These are phyloP conservation scores for Myotis lucifugus DNA, from an alignment of 2,113 vertebrate species.

Conservation along the genomic window DNA sequence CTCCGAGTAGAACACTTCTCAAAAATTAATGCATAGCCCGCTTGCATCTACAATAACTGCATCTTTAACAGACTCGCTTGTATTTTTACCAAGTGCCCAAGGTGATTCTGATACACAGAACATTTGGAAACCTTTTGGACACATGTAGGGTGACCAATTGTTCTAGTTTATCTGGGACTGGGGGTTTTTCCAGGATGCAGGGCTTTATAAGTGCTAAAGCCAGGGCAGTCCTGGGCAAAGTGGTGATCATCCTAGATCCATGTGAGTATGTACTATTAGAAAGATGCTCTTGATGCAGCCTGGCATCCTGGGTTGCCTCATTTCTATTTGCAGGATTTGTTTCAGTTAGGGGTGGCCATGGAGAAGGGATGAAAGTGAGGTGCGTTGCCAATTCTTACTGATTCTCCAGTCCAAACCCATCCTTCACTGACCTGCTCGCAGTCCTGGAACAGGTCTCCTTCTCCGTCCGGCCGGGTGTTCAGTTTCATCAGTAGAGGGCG, in stretches of 20 bases:
- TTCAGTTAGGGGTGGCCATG: neutral
- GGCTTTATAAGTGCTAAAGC: conserved; percentile 2
- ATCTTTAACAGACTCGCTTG: neutral
- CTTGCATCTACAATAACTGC: conserved; percentile 13
- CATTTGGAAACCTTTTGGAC: neutral
- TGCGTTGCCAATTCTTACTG: neutral
- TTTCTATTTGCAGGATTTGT: neutral
- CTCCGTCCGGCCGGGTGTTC: neutral
- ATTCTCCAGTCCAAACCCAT: neutral
- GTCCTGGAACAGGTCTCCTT: neutral
- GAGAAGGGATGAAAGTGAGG: neutral
- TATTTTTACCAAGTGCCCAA: neutral
- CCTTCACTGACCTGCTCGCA: neutral
- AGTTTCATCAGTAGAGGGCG: neutral
- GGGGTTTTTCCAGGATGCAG: neutral
- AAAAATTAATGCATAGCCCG: neutral
- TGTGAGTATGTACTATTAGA: neutral
- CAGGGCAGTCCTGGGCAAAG: neutral
- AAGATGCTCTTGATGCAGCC: neutral
- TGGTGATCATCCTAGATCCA: neutral
- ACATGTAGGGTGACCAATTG: neutral
- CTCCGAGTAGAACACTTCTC: neutral
- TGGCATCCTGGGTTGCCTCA: neutral
- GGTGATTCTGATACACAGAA: neutral
- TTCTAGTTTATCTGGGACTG: neutral